Evolutionary conservation across 2,113 vertebrate species (phyloP).

Genomic region (Patagioenas fasciata): DNA sequence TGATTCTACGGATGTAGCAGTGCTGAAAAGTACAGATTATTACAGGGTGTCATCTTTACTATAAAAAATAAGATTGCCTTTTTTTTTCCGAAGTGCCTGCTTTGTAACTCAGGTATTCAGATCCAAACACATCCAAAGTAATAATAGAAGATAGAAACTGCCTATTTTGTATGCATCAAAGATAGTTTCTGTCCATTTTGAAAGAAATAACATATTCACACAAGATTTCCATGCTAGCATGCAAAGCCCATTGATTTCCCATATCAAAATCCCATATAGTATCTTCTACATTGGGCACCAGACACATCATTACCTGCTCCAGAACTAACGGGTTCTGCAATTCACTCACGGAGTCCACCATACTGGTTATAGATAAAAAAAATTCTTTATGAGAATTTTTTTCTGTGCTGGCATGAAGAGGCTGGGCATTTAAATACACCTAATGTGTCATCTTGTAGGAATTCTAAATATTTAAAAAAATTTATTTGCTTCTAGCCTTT

Average conservation of each 20-base stretch:
- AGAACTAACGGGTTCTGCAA: not conserved
- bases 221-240: not conserved
- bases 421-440: not conserved
- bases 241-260: not conserved
- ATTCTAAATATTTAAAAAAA: not conserved
- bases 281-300: not conserved
- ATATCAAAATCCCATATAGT: not conserved
- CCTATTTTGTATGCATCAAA: not conserved
- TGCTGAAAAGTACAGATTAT: not conserved
- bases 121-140: not conserved
- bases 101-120: not conserved
- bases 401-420: too few relatives aligned
- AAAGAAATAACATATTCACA: not conserved
- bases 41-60: not conserved
- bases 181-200: not conserved
- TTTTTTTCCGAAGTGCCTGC: not conserved
- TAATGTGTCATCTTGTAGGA: not conserved
- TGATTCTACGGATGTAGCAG: not conserved
- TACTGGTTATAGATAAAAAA: too few relatives aligned
- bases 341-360: not conserved
- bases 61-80: not conserved
- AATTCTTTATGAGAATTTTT: too few relatives aligned
- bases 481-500: not conserved
- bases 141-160: not conserved
- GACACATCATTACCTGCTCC: not conserved